Percentiles rank a stretch among this genome's conserved stretches.
Conservation (phyloP, 2,888 invertebrate genomes). For the Amphimallon solstitiale region DNA sequence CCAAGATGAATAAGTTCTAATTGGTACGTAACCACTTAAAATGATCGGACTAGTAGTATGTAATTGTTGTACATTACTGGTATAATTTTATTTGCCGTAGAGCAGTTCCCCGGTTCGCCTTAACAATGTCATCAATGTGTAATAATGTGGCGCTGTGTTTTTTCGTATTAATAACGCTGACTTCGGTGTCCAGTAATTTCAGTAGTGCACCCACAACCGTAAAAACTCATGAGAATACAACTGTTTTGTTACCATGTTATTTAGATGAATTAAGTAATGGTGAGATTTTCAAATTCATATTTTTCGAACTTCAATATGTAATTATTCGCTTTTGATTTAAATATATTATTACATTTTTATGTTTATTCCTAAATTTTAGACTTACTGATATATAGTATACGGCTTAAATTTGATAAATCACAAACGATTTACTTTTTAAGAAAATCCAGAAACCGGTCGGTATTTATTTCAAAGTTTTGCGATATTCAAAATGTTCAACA, state of each 20-base stretch:
- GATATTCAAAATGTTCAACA: too few species aligned
- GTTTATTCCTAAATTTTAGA: too few species aligned
- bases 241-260: slow-evolving; percentile 81
- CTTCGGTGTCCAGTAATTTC: slow-evolving; percentile 61
- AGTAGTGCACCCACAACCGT: slow-evolving; percentile 79
- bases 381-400: too few species aligned
- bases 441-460: too few species aligned
- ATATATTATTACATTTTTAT: too few species aligned
- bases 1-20: slow-evolving; percentile 27
- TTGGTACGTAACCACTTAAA: slow-evolving; percentile 32
- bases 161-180: slow-evolving; percentile 15
- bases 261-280: slow-evolving; percentile 73
- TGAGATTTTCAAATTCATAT: slow-evolving; percentile 41
- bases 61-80: slow-evolving; percentile 26
- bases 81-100: slow-evolving; percentile 32
- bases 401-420: too few species aligned
- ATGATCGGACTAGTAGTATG: slow-evolving; percentile 30
- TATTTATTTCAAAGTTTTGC: too few species aligned
- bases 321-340: too few species aligned
- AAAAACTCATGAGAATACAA: slow-evolving; percentile 80
- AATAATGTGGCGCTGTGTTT: slow-evolving; percentile 25
- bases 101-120: slow-evolving; percentile 18
- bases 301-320: too few species aligned
- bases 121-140: slow-evolving; percentile 29
- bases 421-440: too few species aligned